A percentile compares a stretch with the other conserved stretches of the same genome.
Evolutionary conservation across 23 tunicate genomes (phyloP).

Genomic region (Clavelina lepadiformis): DNA sequence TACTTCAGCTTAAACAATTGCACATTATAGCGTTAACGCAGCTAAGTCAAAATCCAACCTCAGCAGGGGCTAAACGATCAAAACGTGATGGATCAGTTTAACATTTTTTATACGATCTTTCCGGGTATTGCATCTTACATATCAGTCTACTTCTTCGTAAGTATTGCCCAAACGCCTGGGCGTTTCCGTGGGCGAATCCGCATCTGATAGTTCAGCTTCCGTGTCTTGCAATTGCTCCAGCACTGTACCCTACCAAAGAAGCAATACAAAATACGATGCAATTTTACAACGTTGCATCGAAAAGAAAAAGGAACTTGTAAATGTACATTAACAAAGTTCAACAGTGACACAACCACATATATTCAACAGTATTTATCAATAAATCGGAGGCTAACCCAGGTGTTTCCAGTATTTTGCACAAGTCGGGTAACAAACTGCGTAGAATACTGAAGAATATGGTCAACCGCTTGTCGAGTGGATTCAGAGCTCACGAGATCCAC

Average conservation of each 20-base stretch:
- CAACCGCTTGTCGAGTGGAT: conserved; percentile 4
- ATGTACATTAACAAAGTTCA: conserved; percentile 10
- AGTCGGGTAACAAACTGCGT: conserved; percentile 13
- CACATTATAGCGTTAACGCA: no score
- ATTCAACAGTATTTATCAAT: not conserved
- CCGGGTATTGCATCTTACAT: no score
- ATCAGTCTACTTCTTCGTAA: no score
- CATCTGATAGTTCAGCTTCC: conserved; percentile 11
- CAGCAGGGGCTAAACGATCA: no score
- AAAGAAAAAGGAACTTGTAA: conserved; percentile 5
- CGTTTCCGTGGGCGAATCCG: no score
- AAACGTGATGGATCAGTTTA: no score
- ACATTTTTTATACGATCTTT: no score
- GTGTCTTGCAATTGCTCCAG: conserved; percentile 17
- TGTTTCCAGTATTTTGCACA: conserved; percentile 4
- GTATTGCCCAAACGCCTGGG: no score
- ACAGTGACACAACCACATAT: not conserved
- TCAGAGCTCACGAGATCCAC: conserved; percentile 9
- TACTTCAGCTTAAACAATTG: no score
- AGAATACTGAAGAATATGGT: conserved; percentile 4
- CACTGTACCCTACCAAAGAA: not conserved
- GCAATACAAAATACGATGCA: no score
- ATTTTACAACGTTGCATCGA: conserved; percentile 14
- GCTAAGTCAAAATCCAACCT: no score
- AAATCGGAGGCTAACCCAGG: conserved; percentile 41